Conservation (phyloP, 2,888 invertebrate genomes). For the Hirtodrosophila duncani region DNA sequence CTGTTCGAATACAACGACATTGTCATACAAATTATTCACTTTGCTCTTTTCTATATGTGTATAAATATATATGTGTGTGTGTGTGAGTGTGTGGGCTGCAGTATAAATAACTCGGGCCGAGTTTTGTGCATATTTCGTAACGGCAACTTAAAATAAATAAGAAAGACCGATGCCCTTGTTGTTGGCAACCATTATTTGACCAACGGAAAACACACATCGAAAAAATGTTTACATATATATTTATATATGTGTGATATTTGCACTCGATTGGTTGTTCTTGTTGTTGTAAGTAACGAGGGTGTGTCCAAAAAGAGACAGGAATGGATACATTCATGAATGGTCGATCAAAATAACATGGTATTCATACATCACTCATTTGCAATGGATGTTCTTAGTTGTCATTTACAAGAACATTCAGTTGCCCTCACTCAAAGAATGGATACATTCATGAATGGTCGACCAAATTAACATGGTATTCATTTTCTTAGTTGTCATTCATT, state of each 20-base stretch:
- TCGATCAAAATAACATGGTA: too few species aligned
- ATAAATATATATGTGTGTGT: slow-evolving; percentile 5
- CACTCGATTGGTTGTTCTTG: slow-evolving; percentile 8
- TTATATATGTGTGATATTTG: slow-evolving; percentile 5
- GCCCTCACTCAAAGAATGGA: too few species aligned
- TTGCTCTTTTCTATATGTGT: slow-evolving; percentile 21
- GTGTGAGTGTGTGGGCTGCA: slow-evolving; percentile 25
- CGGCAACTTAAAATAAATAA: slow-evolving; percentile 40
- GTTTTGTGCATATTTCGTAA: slow-evolving; percentile 65
- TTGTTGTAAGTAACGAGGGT: too few species aligned
- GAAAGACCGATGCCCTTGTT: slow-evolving; percentile 28
- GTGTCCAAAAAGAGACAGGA: too few species aligned
- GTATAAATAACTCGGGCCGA: slow-evolving; percentile 63
- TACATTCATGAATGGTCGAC: too few species aligned
- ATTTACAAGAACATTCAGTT: too few species aligned
- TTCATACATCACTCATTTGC: too few species aligned
- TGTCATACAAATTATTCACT: slow-evolving; percentile 66
- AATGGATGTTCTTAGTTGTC: too few species aligned
- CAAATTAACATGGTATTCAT: too few species aligned
- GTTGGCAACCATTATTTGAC: slow-evolving; percentile 58
- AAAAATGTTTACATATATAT: slow-evolving; percentile 55
- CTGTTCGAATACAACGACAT: slow-evolving; percentile 37
- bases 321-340: too few species aligned
- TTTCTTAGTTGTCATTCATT: too few species aligned
- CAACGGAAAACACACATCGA: slow-evolving; percentile 50